Evolutionary conservation across 2,113 vertebrate genomes (phyloP).

Genomic region (Tonatia bakeri): DNA sequence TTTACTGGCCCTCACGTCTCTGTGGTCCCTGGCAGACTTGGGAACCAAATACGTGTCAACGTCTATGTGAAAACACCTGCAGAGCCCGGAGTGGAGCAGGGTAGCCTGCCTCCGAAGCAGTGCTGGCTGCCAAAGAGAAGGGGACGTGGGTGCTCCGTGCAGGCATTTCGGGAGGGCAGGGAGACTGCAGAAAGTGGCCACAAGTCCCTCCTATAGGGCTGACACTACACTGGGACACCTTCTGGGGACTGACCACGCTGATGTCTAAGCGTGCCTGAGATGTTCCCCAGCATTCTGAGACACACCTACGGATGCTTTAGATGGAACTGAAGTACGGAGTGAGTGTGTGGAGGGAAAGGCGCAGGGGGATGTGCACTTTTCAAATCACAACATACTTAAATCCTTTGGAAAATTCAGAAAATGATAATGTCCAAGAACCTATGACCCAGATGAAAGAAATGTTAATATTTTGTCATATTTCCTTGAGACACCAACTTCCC

Average conservation of each 20-base stretch:
- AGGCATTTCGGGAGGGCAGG: rapidly evolving
- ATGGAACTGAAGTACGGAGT: neutral
- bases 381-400: neutral
- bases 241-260: neutral
- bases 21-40: neutral
- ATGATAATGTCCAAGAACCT: neutral
- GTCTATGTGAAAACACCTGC: rapidly evolving
- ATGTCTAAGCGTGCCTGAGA: neutral
- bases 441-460: neutral
- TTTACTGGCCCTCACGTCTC: neutral
- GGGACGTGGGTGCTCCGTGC: rapidly evolving
- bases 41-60: neutral
- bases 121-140: rapidly evolving
- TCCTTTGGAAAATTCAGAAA: neutral
- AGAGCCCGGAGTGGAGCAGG: rapidly evolving
- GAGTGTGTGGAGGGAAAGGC: neutral
- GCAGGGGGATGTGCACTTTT: neutral
- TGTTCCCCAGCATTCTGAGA: neutral
- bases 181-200: neutral
- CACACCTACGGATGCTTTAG: neutral
- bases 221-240: rapidly evolving
- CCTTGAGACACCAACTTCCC: neutral
- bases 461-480: neutral
- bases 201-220: neutral
- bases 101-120: neutral